phyloP scores from a whole-genome alignment of 2,113 vertebrate species.

The Furnarius figulus region DNA sequence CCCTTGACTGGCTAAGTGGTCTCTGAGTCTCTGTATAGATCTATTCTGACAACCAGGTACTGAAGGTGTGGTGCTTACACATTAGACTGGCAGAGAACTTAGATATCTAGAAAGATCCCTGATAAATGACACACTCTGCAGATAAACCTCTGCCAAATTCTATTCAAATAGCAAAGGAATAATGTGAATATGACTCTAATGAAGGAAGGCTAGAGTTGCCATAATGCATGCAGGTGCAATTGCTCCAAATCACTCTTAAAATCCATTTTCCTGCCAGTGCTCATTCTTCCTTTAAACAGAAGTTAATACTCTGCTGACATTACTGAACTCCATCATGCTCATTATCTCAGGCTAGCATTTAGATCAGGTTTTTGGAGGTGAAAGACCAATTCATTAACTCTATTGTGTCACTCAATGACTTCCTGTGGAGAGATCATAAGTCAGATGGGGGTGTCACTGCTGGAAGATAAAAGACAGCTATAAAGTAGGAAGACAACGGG shows the following conservation, averaged over 20 bases:
- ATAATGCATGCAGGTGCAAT: conserved; percentile 70
- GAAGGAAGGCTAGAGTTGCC: conserved; percentile 68
- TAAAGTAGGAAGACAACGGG: conserved; percentile 64
- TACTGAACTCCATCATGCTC: conserved; percentile 66
- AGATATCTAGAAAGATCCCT: conserved; percentile 3
- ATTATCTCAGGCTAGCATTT: conserved; percentile 69
- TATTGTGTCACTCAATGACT: conserved; percentile 68
- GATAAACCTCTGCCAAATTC: conserved; percentile 62
- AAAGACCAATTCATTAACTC: conserved; percentile 71
- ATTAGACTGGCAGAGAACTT: not conserved
- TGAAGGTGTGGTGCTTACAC: not conserved
- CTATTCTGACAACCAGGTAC: not conserved
- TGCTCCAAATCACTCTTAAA: conserved; percentile 71
- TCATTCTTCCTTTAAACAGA: conserved; percentile 65
- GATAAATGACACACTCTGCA: not conserved
- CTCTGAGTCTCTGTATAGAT: not conserved
- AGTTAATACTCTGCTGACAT: conserved; percentile 71
- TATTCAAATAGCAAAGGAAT: conserved; percentile 56
- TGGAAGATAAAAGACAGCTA: conserved; percentile 54
- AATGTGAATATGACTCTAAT: conserved; percentile 70
- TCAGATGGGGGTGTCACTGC: conserved; percentile 54
- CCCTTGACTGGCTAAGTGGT: not conserved
- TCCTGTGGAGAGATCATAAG: conserved; percentile 62
- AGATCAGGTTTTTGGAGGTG: conserved; percentile 69
- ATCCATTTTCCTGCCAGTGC: conserved; percentile 70